These are phyloP conservation scores for Sesamia nonagrioides DNA, from an alignment of 1,140 invertebrate genomes.

Conservation along the genomic window DNA sequence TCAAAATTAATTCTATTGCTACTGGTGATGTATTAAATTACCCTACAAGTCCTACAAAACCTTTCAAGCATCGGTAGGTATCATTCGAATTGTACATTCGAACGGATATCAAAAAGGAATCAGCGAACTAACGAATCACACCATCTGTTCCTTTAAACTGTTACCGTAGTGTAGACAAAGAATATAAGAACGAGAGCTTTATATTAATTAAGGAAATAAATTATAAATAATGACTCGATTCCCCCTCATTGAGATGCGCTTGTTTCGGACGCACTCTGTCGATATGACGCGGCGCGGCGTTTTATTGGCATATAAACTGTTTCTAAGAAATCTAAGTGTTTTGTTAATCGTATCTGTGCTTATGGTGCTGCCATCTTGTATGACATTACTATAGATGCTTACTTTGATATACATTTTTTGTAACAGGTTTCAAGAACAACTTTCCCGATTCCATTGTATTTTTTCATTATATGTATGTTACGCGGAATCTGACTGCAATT, in stretches of 20 bases:
- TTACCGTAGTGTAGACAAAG: constrained; percentile 7
- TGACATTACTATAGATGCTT: not conserved
- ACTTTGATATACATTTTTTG: too few species aligned
- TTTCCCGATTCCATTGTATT: too few species aligned
- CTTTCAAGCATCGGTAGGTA: constrained; percentile 17
- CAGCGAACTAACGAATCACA: constrained; percentile 30
- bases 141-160: constrained; percentile 18
- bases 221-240: constrained; percentile 69
- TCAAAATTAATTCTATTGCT: too few species aligned
- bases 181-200: constrained; percentile 51
- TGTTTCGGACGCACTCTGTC: constrained; percentile 18
- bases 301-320: constrained; percentile 27
- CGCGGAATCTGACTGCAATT: too few species aligned
- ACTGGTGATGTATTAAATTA: too few species aligned
- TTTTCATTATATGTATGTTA: too few species aligned
- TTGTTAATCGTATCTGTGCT: not conserved
- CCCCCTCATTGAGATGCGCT: constrained; percentile 46
- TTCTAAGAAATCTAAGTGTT: not conserved
- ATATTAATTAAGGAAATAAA: constrained; percentile 78
- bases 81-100: constrained; percentile 33
- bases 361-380: not conserved
- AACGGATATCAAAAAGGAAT: constrained; percentile 55
- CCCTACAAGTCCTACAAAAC: too few species aligned
- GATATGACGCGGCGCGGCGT: constrained; percentile 20
- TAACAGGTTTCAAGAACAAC: too few species aligned